Evolutionary conservation across 2,113 vertebrate genomes (phyloP).

Genomic region (Corynorhinus townsendii): DNA sequence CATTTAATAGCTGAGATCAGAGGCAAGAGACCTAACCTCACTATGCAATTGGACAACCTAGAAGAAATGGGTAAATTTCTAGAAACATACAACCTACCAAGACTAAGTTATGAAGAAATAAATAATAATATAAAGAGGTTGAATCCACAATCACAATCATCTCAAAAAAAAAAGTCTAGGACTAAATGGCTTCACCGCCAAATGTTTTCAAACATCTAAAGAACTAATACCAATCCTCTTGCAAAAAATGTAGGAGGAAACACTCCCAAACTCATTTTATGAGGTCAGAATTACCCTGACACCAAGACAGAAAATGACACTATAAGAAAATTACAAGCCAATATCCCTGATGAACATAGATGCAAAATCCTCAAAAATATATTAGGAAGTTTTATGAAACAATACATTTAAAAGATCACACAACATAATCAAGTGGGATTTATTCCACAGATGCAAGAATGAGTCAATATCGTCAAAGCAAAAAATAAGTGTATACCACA

Average conservation of each 20-base stretch:
- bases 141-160: neutral
- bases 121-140: neutral
- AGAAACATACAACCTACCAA: neutral
- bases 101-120: neutral
- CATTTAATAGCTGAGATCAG: neutral
- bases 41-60: neutral
- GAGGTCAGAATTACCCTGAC: neutral
- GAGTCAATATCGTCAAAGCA: neutral
- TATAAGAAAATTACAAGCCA: neutral
- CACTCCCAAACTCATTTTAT: neutral
- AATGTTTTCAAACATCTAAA: neutral
- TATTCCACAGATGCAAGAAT: neutral
- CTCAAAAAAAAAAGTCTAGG: neutral
- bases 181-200: neutral
- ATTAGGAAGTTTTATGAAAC: neutral
- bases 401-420: neutral
- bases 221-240: neutral
- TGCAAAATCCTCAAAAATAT: neutral
- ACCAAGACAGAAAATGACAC: neutral
- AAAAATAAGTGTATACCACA: neutral
- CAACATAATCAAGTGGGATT: neutral
- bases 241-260: neutral
- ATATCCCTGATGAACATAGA: neutral
- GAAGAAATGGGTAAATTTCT: neutral
- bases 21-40: neutral